Conservation (phyloP, 1,140 invertebrate species). For the Sitophilus oryzae region DNA sequence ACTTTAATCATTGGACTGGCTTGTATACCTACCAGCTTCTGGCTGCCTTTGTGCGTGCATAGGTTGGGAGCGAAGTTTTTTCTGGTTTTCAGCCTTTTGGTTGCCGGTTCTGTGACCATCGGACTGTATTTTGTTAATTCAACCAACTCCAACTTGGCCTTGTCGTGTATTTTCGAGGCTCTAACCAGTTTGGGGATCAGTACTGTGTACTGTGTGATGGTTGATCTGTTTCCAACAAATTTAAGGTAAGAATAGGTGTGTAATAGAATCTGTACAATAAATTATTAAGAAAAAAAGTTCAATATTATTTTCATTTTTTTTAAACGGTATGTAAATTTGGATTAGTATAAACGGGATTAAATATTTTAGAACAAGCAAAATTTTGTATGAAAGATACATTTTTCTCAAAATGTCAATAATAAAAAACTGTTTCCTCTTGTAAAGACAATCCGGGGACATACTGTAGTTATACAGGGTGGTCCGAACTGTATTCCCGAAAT, state of each 20-base stretch:
- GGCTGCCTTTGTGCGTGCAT: conserved; percentile 65
- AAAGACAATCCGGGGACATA: too few species aligned
- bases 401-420: too few species aligned
- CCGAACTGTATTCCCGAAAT: too few species aligned
- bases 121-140: conserved; percentile 70
- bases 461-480: too few species aligned
- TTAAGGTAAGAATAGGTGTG: conserved; percentile 56
- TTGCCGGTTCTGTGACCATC: conserved; percentile 66
- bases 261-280: too few species aligned
- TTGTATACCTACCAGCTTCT: conserved; percentile 66
- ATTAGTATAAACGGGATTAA: too few species aligned
- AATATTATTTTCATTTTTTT: too few species aligned
- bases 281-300: too few species aligned
- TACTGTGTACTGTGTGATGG: conserved; percentile 67
- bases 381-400: too few species aligned
- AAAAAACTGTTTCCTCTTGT: too few species aligned
- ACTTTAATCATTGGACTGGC: conserved; percentile 67
- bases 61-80: conserved; percentile 68
- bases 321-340: too few species aligned
- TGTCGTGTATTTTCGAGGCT: conserved; percentile 70
- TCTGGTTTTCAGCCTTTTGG: conserved; percentile 66
- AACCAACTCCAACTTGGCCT: conserved; percentile 61
- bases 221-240: conserved; percentile 72
- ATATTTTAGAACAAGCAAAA: too few species aligned
- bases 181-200: conserved; percentile 68